These are phyloP conservation scores for Apis florea DNA, from an alignment of 1,140 invertebrate genomes.

Conservation along the genomic window DNA sequence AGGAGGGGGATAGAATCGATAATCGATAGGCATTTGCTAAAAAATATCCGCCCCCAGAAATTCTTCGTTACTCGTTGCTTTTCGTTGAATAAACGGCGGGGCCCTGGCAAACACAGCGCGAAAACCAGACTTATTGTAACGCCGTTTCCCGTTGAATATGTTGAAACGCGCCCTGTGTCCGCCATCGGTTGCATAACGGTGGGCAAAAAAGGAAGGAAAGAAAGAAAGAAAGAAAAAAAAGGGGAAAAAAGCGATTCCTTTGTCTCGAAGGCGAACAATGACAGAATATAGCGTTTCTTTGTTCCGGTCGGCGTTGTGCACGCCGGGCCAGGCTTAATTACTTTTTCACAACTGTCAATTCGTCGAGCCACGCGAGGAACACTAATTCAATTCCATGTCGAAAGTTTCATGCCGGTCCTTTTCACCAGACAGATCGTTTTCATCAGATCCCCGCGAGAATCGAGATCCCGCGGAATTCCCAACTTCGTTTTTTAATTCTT, in stretches of 20 bases:
- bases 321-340: constrained; percentile 7
- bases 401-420: not conserved
- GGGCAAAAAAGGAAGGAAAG: too few relatives aligned
- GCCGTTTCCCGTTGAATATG: not conserved
- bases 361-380: not conserved
- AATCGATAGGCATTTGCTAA: not conserved
- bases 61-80: not conserved
- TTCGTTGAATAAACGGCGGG: not conserved
- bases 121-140: constrained; percentile 33
- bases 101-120: constrained; percentile 6
- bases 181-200: constrained; percentile 24
- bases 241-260: constrained; percentile 16
- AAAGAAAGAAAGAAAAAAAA: too few relatives aligned
- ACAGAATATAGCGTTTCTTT: constrained; percentile 15
- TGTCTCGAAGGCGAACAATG: constrained; percentile 26
- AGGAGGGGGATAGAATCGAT: not conserved
- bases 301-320: not conserved
- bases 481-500: too few relatives aligned
- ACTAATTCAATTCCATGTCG: constrained; percentile 2
- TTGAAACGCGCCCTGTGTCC: not conserved
- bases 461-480: not conserved
- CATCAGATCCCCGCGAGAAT: not conserved
- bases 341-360: constrained; percentile 31
- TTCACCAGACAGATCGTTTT: not conserved
- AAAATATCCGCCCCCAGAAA: not conserved